Base-by-base conservation (phyloP, 2,797 vertebrate genomes). In the Sebastes nivosus region DNA sequence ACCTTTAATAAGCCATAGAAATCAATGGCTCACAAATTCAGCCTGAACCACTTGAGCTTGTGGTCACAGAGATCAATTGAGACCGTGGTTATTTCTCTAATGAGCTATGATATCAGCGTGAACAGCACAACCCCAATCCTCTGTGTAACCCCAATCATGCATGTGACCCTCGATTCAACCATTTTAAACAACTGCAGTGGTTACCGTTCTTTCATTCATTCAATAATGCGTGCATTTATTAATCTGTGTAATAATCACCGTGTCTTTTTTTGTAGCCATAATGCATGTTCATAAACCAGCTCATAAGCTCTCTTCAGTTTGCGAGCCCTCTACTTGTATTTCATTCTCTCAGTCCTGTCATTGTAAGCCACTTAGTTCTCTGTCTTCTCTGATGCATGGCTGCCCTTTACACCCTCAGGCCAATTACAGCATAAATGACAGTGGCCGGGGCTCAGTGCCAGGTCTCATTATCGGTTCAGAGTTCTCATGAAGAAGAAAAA, bases 391-490 rank as follows among this genome's bases (percentile, higher is more conserved):
- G 88, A 93, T 90, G 85, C 88, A 89, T 89, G 87, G 83, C 88
- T 90, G 88, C 90, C 89, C 94, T 93, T 94, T 89, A 93, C 89
- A 93, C 89, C 88, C 89, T 89, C 68, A 55, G 94, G 93, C 93
- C 94, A 95, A 95, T 96, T 95, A 95, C 86, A 92, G 90, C 86
- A 88, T 92, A 92, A 93, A 93, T 92, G 92, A 93, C 93, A 93
- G 67, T 89, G 93, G 92, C 92, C 92, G 92, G 71, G 87, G 73
- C 79, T 80, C 77, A 83, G 72, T 72, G 85, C 74, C 82, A 79
- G 79, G 12, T 85, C 94, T 94, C 90, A 95, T 95, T 93, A 95
- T 91, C 69, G 38, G 74, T 87, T 87, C 81, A 83, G 87, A 85
- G 83, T 82, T 87, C 79, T 77, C 79, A 79, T 82, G 71, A 81